These are phyloP conservation scores for Dermolepida albohirtum DNA, from an alignment of 2,888 invertebrate species.

Conservation along the genomic window DNA sequence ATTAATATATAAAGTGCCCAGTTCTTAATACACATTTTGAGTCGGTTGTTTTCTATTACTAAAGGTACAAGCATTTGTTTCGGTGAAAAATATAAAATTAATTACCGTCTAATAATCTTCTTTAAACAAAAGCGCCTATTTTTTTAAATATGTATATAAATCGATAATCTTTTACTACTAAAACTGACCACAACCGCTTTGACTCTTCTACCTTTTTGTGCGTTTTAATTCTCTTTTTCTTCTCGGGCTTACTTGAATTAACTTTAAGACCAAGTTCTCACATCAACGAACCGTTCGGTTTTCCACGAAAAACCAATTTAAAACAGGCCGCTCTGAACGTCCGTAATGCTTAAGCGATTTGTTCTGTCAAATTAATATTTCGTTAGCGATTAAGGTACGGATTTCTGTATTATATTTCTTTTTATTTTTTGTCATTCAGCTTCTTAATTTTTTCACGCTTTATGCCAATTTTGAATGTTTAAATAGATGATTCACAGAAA, in stretches of 20 bases:
- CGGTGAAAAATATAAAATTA: no score
- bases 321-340: neutral
- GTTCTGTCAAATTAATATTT: constrained; percentile 22
- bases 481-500: constrained; percentile 15
- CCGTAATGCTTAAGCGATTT: constrained; percentile 10
- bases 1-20: no score
- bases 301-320: constrained; percentile 17
- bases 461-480: constrained; percentile 11
- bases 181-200: no score
- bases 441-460: constrained; percentile 7
- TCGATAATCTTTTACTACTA: no score
- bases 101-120: no score
- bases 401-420: constrained; percentile 1
- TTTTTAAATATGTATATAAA: no score
- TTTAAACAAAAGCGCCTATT: no score
- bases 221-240: neutral
- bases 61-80: no score
- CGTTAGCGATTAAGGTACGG: constrained; percentile 11
- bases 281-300: neutral
- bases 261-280: constrained; percentile 1
- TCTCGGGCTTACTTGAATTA: neutral
- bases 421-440: neutral
- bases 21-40: no score
- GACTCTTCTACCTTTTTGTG: no score
- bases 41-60: no score